These are phyloP conservation scores for Coreoperca whiteheadi DNA, from an alignment of 2,113 vertebrate genomes.

Conservation along the genomic window DNA sequence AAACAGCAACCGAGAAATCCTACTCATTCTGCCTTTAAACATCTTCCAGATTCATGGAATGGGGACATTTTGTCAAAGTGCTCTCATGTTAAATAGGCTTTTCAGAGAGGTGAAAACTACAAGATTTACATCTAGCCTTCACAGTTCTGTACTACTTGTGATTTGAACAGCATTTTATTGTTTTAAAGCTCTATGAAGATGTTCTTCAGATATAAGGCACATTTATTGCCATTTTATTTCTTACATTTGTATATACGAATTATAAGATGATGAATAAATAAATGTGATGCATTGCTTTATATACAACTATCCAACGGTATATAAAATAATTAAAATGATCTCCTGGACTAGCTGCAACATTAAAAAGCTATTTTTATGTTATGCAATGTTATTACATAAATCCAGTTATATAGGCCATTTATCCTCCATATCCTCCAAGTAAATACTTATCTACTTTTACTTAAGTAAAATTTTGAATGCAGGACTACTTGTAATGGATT, in stretches of 20 bases:
- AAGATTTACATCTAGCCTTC: not conserved
- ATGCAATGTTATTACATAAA: not conserved
- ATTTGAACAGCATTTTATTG: conserved; percentile 7
- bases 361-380: not conserved
- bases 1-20: no score
- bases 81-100: not conserved
- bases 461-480: not conserved
- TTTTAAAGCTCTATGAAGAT: not conserved
- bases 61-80: conserved; percentile 1
- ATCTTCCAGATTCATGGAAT: not conserved
- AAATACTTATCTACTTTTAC: not conserved
- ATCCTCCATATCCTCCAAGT: not conserved
- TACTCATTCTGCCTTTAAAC: not conserved
- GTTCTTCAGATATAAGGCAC: not conserved
- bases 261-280: not conserved
- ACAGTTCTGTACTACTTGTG: not conserved
- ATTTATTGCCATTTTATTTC: not conserved
- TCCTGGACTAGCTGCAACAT: not conserved
- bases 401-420: not conserved
- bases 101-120: not conserved
- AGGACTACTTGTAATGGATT: not conserved
- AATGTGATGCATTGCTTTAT: not conserved
- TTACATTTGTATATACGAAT: not conserved
- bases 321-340: not conserved
- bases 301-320: not conserved